Evolutionary conservation across 2,797 vertebrate genomes (phyloP), one percentile per base, ranked within the genome.

Genomic region (Takifugu ocellatus): DNA sequence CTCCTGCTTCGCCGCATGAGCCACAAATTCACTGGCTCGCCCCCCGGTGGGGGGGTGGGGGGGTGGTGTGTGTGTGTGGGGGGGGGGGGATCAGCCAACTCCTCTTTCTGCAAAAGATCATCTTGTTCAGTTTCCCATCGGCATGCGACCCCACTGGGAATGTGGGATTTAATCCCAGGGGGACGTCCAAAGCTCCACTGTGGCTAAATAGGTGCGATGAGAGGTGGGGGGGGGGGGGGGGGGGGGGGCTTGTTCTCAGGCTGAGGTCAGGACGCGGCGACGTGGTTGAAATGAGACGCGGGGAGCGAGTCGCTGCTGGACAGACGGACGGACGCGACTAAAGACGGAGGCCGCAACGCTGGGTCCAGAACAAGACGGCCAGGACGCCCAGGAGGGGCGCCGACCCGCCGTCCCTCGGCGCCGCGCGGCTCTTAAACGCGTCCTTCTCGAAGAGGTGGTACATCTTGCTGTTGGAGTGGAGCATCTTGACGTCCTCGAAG

Each of bases 401-500:
- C 0, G 61, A 9, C 43, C 26, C 47, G 27, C 60, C 31, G 21
- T 14, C 59, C 29, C 49, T 65, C 1, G 77, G 53, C 0, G 92
- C 88, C 0, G 33, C 57, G 14, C 66, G 90, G 15, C 87, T 88
- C 12, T 84, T 72, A 7, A 91, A 85, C 59, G 77, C 84, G 67
- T 93, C 90, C 84, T 92, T 91, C 74, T 94, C 93, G 46, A 91
- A 99, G 64, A 99, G 90, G 78, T 99, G 96, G 77, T 96, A 87
- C 62, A 92, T 92, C 55, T 95, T 92, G 67, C 96, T 97, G 88
- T 98, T 92, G 26, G 97, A 96, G 84, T 96, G 96, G 65, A 99
- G 94, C 93, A 91, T 90, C 87, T 95, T 98, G 64, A 96, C 95
- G 0, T 99, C 97, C 90, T 99, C 95, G 51, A 99, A 91, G 60